Evolutionary conservation across 2,797 vertebrate genomes (phyloP).

Genomic region (Zenarchopterus dispar): DNA sequence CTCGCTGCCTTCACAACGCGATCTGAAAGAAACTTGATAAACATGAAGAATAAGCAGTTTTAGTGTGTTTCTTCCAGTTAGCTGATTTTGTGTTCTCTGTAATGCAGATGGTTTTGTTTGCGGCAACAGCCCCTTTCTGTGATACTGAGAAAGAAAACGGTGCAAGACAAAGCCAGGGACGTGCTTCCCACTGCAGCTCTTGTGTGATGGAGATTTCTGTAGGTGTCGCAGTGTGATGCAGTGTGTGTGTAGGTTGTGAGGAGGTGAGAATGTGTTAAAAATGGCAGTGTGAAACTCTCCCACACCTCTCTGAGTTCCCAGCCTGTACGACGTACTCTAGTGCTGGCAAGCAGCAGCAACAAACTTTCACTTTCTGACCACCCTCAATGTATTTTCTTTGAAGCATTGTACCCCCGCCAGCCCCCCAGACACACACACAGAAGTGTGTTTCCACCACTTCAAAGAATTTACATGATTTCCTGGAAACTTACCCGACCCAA

Average conservation of each 20-base stretch:
- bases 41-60: slow-evolving; percentile 14
- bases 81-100: background rate
- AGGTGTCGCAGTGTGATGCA: slow-evolving; percentile 29
- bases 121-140: slow-evolving; percentile 9
- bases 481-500: background rate
- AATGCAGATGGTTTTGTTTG: background rate
- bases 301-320: slow-evolving; percentile 44
- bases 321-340: slow-evolving; percentile 35
- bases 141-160: slow-evolving; percentile 6
- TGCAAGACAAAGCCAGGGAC: slow-evolving; percentile 6
- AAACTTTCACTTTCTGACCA: slow-evolving; percentile 53
- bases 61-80: background rate
- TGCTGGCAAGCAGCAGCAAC: background rate
- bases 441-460: background rate
- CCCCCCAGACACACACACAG: background rate
- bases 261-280: slow-evolving; percentile 57
- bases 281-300: slow-evolving; percentile 43
- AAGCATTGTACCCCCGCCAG: slow-evolving; percentile 5
- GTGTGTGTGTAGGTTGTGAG: slow-evolving; percentile 29
- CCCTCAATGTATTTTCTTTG: slow-evolving; percentile 28
- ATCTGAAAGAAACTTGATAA: slow-evolving; percentile 87
- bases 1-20: slow-evolving; percentile 88
- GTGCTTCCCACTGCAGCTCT: slow-evolving; percentile 21
- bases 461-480: slow-evolving; percentile 2
- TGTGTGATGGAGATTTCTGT: slow-evolving; percentile 42